Conservation (phyloP, 1,140 invertebrate genomes). For the Octopus sinensis region DNA sequence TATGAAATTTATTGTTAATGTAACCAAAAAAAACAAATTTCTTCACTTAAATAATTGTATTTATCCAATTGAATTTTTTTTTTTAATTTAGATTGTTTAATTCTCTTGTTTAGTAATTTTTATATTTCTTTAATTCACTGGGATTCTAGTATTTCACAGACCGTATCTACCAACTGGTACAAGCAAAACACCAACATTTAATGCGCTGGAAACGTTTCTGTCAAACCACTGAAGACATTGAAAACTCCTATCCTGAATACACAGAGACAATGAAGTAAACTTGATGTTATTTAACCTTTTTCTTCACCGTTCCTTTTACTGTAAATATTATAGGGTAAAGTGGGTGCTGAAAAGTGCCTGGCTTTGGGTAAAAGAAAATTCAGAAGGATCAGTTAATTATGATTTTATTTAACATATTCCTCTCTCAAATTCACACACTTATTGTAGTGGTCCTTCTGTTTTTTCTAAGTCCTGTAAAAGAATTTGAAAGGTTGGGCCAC, state of each 20-base stretch:
- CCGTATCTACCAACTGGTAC: slow-evolving; percentile 50
- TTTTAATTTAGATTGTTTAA: background rate
- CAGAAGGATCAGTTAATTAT: too few species aligned
- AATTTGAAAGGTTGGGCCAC: too few species aligned
- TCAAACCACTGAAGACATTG: slow-evolving; percentile 51
- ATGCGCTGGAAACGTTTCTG: slow-evolving; percentile 56
- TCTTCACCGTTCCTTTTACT: too few species aligned
- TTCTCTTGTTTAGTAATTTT: background rate
- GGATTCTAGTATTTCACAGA: slow-evolving; percentile 47
- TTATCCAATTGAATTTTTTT: slow-evolving; percentile 2
- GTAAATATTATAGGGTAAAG: too few species aligned
- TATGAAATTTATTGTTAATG: background rate
- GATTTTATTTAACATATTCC: too few species aligned
- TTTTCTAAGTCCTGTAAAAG: too few species aligned
- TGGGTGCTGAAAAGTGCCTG: too few species aligned
- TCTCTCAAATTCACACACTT: too few species aligned
- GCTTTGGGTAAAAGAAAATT: too few species aligned
- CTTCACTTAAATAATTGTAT: background rate
- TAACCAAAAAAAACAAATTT: background rate
- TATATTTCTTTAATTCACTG: background rate
- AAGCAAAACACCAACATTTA: slow-evolving; percentile 52
- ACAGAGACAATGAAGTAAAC: slow-evolving; percentile 46
- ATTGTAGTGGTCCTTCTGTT: too few species aligned
- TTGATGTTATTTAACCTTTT: too few species aligned
- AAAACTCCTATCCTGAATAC: slow-evolving; percentile 50